Base-by-base conservation (phyloP, 2,113 vertebrate genomes). In the Rhinoptilus africanus region DNA sequence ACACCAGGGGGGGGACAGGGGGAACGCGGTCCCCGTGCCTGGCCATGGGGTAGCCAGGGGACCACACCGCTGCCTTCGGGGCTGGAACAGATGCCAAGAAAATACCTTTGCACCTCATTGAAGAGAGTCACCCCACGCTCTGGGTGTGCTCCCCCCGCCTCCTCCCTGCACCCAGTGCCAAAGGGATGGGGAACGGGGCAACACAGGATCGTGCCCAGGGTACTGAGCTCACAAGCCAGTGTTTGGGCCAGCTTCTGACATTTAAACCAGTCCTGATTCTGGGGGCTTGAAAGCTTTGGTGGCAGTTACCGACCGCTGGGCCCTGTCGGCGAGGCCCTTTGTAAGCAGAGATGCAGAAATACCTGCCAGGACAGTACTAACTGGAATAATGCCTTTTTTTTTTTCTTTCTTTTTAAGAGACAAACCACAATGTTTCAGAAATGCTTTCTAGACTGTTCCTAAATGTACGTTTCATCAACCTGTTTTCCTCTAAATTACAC, bases 401-500 rank as follows among this genome's bases (percentile, higher is more conserved):
- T 17, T 9, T 51, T 34, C 34, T 6, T 10, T 72, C 34, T 72
- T 30, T 34, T 19, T 24, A 48, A 39, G 37, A 47, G 47, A 79
- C 39, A 53, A 77, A 76, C 5, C n/a, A 53, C 48, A 41, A 48
- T 8, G 50, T n/a, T 92, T 79, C 18, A 77, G 79, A 68, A 95
- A 79, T n/a, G 37, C 76, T 86, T 81, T 75, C 85, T 27, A 92
- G 14, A 19, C 75, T 34, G 86, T 75, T 77, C 95, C 93, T 80
- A 45, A 69, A 32, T 5, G 28, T 54, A 13, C 0, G 2, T 43
- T 75, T 67, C 75, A 56, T 56, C 96, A 92, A 88, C 91, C 91
- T 94, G 91, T 60, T 96, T 86, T 74, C 88, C 74, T 77, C 86
- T 80, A 84, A 91, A 64, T 88, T 51, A 96, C 74, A 88, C 87